Evolutionary conservation across 30 jellyfish, hydroid and myxozoan genomes (phyloP), one percentile per base, ranked within the genome.

Genomic region (Chironex yamaguchii): DNA sequence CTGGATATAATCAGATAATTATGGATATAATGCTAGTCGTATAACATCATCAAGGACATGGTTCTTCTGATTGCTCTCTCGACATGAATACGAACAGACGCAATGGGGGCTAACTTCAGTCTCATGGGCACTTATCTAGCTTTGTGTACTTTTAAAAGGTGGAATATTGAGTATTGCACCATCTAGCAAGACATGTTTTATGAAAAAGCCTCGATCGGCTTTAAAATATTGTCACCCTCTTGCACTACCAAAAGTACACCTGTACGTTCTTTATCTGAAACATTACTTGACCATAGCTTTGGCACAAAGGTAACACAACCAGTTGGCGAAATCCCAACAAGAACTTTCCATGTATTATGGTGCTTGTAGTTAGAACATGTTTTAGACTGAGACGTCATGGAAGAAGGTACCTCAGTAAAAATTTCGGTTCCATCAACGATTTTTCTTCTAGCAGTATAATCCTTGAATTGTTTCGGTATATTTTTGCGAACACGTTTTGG

Each of bases 131-230:
- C 86, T 28, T n/a, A 62, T 27, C 74, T 80, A 73, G 28, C 30
- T 32, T 12, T 81, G 17, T 25, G 76, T 14, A 13, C 87, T 63
- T 30, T 32, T 53, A 32, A 36, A 54, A 13, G 91, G 91, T 24
- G 88, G 91, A 53, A 80, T 80, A 30, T 35, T 80, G 23, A 54
- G 74, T 22, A 54, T 62, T 3, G 48, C 84, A 62, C 54, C 74
- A 64, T 29, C 49, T 17, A 86, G 84, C 20, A 82, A 49, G 29
- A 36, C 29, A 68, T 69, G 65, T 31, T 30, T 81, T 17, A 82
- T 66, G 71, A 26, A 79, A 34, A 82, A 82, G 62, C 92, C 92
- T 31, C 71, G 85, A 79, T 67, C 90, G 30, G 92, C 92, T n/a
- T n/a, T 81, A 82, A 67, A 0, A 82, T 36, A 49, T 67, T 63